phyloP scores from a whole-genome alignment of 2,888 invertebrate genomes.

The Argynnis bischoffii region DNA sequence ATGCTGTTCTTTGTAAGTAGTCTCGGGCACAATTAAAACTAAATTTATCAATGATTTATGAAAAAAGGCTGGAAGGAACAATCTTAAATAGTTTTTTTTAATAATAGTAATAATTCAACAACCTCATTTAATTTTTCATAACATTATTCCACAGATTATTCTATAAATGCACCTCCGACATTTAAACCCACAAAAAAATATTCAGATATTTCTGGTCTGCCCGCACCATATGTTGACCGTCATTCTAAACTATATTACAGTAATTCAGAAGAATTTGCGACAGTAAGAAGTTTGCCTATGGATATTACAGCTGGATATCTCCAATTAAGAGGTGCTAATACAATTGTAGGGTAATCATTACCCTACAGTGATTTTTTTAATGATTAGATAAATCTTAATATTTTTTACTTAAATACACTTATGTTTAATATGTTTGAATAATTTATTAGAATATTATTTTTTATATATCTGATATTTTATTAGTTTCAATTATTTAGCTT shows the following conservation, averaged over 20 bases:
- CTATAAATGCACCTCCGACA: conserved; percentile 95
- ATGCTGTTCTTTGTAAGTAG: conserved; percentile 88
- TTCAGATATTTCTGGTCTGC: conserved; percentile 94
- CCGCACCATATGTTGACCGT: conserved; percentile 94
- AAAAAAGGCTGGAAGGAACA: not conserved
- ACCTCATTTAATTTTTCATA: not conserved
- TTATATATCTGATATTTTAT: not conserved
- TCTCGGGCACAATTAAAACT: not conserved
- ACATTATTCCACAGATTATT: conserved; percentile 85
- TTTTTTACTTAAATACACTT: too few relatives aligned
- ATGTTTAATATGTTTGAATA: too few relatives aligned
- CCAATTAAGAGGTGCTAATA: conserved; percentile 91
- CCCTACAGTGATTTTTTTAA: too few relatives aligned
- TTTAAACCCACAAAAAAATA: conserved; percentile 96
- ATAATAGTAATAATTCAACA: not conserved
- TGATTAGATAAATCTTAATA: too few relatives aligned
- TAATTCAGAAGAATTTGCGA: conserved; percentile 93
- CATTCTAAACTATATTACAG: conserved; percentile 93
- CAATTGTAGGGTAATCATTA: conserved; percentile 84
- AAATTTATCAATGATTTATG: not conserved
- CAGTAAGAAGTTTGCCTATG: conserved; percentile 92
- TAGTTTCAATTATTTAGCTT: not conserved
- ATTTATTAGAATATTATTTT: too few relatives aligned
- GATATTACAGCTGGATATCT: conserved; percentile 96
- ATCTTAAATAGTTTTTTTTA: not conserved